Evolutionary conservation across 1,140 invertebrate genomes (phyloP).

Genomic region (Drosophila kohkoa): DNA sequence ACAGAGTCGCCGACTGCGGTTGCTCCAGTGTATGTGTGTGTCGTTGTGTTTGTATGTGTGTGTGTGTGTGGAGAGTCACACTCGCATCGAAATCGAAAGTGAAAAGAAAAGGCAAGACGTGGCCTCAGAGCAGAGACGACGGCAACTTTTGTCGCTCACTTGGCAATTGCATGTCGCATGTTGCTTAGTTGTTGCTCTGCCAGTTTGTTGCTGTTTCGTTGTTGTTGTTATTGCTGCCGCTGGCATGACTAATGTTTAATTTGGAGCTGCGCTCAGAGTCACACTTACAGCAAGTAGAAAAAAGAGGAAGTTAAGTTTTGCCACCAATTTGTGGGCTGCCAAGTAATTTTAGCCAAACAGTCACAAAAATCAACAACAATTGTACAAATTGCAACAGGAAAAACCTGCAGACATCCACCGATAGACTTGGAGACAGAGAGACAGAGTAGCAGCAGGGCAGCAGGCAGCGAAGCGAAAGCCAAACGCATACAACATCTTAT

Average conservation of each 20-base stretch:
- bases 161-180: slow-evolving; percentile 45
- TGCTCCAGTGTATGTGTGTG: not conserved
- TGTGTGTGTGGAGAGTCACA: slow-evolving; percentile 55
- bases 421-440: not conserved
- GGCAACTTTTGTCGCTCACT: slow-evolving; percentile 42
- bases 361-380: slow-evolving; percentile 70
- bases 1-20: slow-evolving; percentile 11
- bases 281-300: slow-evolving; percentile 11
- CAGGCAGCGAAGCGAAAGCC: slow-evolving; percentile 55
- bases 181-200: slow-evolving; percentile 23
- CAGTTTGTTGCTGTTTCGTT: not conserved
- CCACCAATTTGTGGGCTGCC: slow-evolving; percentile 66
- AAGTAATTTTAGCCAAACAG: slow-evolving; percentile 37
- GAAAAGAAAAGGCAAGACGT: slow-evolving; percentile 64
- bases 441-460: not conserved
- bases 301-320: slow-evolving; percentile 51
- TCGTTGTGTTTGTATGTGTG: slow-evolving; percentile 22
- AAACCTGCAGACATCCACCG: slow-evolving; percentile 49
- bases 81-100: slow-evolving; percentile 75
- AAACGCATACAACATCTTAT: slow-evolving; percentile 56
- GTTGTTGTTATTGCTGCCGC: slow-evolving; percentile 15
- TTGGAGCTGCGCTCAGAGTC: slow-evolving; percentile 36
- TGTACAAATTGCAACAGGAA: slow-evolving; percentile 76
- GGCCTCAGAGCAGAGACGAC: slow-evolving; percentile 43
- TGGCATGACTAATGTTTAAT: slow-evolving; percentile 52